phyloP scores from a whole-genome alignment of 2,888 invertebrate genomes.

The Habroteleia sp. region DNA sequence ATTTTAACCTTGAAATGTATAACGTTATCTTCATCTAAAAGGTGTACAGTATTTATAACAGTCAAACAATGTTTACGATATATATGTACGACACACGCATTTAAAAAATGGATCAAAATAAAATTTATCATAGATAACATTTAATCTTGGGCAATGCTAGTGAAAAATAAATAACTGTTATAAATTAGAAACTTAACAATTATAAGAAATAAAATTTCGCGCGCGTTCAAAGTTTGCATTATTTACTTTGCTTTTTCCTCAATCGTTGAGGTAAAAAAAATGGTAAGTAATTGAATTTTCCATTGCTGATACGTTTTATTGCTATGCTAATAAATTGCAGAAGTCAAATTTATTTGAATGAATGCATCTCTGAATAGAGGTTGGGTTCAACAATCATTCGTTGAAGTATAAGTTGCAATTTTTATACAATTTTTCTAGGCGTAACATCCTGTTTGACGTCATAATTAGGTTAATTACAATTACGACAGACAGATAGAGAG shows the following conservation, averaged over 20 bases:
- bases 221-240: no score
- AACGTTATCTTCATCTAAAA: conserved; percentile 48
- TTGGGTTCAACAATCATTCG: conserved; percentile 49
- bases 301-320: no score
- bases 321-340: conserved; percentile 8
- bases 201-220: no score
- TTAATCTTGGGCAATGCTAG: no score
- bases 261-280: no score
- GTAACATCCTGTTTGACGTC: conserved; percentile 80
- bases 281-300: no score
- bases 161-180: no score
- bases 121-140: no score
- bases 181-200: no score
- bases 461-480: conserved; percentile 80
- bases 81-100: no score
- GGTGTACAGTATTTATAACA: conserved; percentile 50
- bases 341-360: conserved; percentile 43
- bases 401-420: conserved; percentile 38
- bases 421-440: conserved; percentile 75
- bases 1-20: conserved; percentile 32
- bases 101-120: no score
- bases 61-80: conserved; percentile 40
- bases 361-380: conserved; percentile 39
- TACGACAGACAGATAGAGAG: conserved; percentile 70
- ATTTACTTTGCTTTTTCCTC: no score